phyloP scores from a whole-genome alignment of 2,888 invertebrate genomes.

The Stegana nigrithorax region DNA sequence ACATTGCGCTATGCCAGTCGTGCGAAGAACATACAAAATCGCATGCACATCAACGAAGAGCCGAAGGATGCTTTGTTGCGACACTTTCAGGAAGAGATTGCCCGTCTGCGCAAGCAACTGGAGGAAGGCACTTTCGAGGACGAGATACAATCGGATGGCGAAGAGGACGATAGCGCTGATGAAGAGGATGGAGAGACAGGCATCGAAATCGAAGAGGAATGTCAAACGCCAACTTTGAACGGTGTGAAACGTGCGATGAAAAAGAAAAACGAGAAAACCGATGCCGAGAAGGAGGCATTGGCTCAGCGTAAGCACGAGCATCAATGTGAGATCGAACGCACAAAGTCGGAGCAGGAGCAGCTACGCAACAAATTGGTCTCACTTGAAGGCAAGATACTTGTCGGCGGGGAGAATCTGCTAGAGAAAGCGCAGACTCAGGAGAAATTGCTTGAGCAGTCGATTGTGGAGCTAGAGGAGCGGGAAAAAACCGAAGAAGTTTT shows the following conservation, averaged over 20 bases:
- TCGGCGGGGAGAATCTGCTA: slow-evolving; percentile 97
- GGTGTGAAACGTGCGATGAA: slow-evolving; percentile 70
- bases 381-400: slow-evolving; percentile 94
- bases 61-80: slow-evolving; percentile 96
- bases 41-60: slow-evolving; percentile 95
- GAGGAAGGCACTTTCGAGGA: slow-evolving; percentile 74
- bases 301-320: slow-evolving; percentile 76
- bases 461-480: slow-evolving; percentile 82
- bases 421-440: slow-evolving; percentile 97
- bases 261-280: slow-evolving; percentile 69
- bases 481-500: slow-evolving; percentile 84
- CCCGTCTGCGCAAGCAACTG: slow-evolving; percentile 86
- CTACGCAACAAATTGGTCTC: slow-evolving; percentile 87
- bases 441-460: slow-evolving; percentile 86
- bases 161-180: slow-evolving; percentile 53
- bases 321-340: slow-evolving; percentile 80
- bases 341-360: slow-evolving; percentile 84
- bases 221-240: slow-evolving; percentile 68
- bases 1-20: slow-evolving; percentile 96
- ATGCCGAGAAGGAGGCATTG: slow-evolving; percentile 75
- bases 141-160: slow-evolving; percentile 47
- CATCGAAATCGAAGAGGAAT: slow-evolving; percentile 68
- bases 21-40: slow-evolving; percentile 97
- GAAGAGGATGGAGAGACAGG: slow-evolving; percentile 53
- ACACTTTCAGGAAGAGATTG: slow-evolving; percentile 97